Evolutionary conservation across 2,113 vertebrate genomes (phyloP), one percentile per base, ranked within the genome.

Genomic region (Mastomys coucha): DNA sequence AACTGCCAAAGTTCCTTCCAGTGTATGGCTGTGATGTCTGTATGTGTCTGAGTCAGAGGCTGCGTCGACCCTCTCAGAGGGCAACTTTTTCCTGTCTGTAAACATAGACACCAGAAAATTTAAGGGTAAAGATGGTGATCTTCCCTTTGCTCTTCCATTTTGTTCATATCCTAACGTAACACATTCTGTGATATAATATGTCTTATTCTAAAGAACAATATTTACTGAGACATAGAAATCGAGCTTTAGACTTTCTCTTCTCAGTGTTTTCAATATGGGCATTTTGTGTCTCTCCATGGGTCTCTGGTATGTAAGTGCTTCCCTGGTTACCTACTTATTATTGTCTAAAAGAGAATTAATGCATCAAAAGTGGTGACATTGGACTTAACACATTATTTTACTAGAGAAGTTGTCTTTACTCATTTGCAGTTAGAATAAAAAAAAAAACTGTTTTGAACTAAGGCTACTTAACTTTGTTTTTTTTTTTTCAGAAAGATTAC

Each of bases 391-490:
- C 20, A n/a, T 80, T 93, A 19, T 72, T 82, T 95, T 45, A 7
- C 51, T 65, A 20, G 70, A 13, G 17, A 82, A 89, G 31, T 16
- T 28, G 67, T 88, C 20, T 88, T 95, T 51, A 80, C 39, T 22
- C 26, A 85, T 76, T 87, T 28, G 80, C 76, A 77, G 26, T 73
- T 67, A 86, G 58, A 87, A 84, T 82, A 24, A 42, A 31, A 77
- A 24, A 42, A 31, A 77, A 94, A 94, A 77, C 86, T 78, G 16
- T 90, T 90, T 85, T 58, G 36, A 93, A 88, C 51, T 92, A 77
- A 31, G 7, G 42, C 51, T 65, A 75, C 72, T 91, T 88, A 60
- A 76, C 72, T 45, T n/a, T n/a, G n/a, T n/a, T 2, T 63, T 63
- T 63, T 33, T 53, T 88, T 95, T 92, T 45, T 86, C 58, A 88